Percentiles rank a stretch among this genome's conserved stretches.
These are phyloP conservation scores for Cercopithecus neglectus DNA, from an alignment of 2,797 vertebrate species.

Conservation along the genomic window DNA sequence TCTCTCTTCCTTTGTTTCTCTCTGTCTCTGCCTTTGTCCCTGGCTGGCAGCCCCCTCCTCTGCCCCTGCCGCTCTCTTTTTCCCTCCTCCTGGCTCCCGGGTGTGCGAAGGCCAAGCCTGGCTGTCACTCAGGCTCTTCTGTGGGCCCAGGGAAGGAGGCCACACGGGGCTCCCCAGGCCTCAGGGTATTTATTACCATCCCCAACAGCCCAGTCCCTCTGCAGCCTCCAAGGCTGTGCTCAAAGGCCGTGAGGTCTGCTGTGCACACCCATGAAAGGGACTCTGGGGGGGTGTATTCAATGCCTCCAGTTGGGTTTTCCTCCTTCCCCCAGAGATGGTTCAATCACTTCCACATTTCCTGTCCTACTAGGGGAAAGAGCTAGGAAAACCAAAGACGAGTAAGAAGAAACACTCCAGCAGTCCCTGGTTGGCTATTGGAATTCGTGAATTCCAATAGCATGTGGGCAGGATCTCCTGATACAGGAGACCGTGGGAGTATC, in stretches of 20 bases:
- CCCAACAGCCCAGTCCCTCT: neutral
- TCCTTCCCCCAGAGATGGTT: neutral
- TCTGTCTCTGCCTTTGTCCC: slow-evolving; percentile 58
- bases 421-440: neutral
- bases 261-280: neutral
- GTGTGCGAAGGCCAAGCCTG: neutral
- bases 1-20: slow-evolving; percentile 62
- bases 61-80: neutral
- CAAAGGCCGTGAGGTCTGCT: neutral
- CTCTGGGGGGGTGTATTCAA: neutral
- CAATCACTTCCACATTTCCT: neutral
- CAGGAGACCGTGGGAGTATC: neutral
- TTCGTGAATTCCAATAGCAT: neutral
- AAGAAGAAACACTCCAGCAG: neutral
- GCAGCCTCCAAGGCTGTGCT: neutral
- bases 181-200: neutral
- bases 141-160: neutral
- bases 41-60: slow-evolving; percentile 25
- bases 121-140: slow-evolving; percentile 57
- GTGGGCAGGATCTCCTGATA: slow-evolving; percentile 5
- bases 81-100: neutral
- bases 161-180: neutral
- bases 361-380: neutral
- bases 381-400: neutral
- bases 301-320: neutral